These are phyloP conservation scores for Halyomorpha halys DNA, from an alignment of 1,140 invertebrate species.

Conservation along the genomic window DNA sequence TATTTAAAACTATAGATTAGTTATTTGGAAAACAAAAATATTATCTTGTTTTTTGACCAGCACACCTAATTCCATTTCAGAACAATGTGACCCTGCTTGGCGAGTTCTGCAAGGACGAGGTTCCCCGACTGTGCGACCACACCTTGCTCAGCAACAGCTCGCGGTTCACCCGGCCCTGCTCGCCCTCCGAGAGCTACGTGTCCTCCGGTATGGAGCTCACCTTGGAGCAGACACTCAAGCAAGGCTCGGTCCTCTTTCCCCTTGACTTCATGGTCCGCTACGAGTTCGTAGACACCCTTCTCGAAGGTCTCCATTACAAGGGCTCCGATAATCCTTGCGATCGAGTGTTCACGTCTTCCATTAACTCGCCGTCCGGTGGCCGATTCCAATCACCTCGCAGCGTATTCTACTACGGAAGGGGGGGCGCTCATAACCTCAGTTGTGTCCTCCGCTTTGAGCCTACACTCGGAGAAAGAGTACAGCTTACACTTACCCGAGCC, in stretches of 20 bases:
- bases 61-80: constrained; percentile 29
- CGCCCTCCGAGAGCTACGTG: constrained; percentile 63
- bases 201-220: constrained; percentile 58
- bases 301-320: constrained; percentile 44
- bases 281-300: constrained; percentile 54
- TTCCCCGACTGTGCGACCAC: constrained; percentile 60
- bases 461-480: constrained; percentile 50
- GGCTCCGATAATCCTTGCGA: constrained; percentile 48
- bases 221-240: constrained; percentile 56
- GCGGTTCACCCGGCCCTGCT: constrained; percentile 59
- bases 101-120: constrained; percentile 64
- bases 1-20: too few relatives aligned
- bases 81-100: constrained; percentile 51
- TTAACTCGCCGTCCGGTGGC: constrained; percentile 39
- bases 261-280: constrained; percentile 65
- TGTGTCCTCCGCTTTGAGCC: constrained; percentile 65
- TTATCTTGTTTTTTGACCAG: too few relatives aligned
- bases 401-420: constrained; percentile 70
- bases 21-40: too few relatives aligned
- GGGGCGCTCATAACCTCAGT: constrained; percentile 60
- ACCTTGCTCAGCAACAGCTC: constrained; percentile 61
- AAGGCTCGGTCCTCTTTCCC: constrained; percentile 65
- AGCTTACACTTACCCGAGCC: constrained; percentile 51
- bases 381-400: constrained; percentile 63
- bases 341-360: constrained; percentile 42